A percentile compares a stretch with the other conserved stretches of the same genome.
Conservation (phyloP, 2,113 vertebrate genomes). For the Sapayoa aenigma region DNA sequence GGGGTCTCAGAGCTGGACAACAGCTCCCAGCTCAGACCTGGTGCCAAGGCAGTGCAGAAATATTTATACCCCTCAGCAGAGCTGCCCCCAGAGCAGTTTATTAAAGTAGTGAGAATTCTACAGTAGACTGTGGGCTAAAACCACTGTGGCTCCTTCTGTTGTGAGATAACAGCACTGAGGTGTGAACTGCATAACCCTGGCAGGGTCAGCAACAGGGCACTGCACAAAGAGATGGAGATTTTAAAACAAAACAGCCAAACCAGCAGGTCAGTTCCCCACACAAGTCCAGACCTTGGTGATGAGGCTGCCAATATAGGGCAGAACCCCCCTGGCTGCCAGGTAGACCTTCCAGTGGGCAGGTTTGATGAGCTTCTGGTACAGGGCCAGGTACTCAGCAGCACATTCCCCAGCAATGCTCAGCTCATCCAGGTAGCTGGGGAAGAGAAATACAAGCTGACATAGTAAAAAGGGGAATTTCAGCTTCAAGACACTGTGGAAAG, state of each 20-base stretch:
- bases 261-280: background rate
- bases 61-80: background rate
- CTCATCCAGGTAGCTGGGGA: slow-evolving; percentile 91
- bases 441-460: background rate
- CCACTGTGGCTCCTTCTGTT: background rate
- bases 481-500: background rate
- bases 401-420: slow-evolving; percentile 94
- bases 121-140: background rate
- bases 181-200: background rate
- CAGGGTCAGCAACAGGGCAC: background rate
- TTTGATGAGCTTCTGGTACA: slow-evolving; percentile 97
- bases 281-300: slow-evolving; percentile 88
- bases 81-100: background rate
- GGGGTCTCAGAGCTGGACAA: background rate
- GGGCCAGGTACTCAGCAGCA: slow-evolving; percentile 91
- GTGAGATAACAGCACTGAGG: background rate
- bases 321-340: slow-evolving; percentile 91
- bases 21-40: background rate
- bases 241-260: background rate
- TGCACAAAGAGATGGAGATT: background rate
- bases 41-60: background rate
- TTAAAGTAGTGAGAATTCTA: background rate
- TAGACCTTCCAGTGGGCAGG: slow-evolving; percentile 98
- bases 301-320: slow-evolving; percentile 95
- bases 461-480: background rate